These are phyloP conservation scores for Cirrhinus molitorella DNA, from an alignment of 2,797 vertebrate species.

Conservation along the genomic window DNA sequence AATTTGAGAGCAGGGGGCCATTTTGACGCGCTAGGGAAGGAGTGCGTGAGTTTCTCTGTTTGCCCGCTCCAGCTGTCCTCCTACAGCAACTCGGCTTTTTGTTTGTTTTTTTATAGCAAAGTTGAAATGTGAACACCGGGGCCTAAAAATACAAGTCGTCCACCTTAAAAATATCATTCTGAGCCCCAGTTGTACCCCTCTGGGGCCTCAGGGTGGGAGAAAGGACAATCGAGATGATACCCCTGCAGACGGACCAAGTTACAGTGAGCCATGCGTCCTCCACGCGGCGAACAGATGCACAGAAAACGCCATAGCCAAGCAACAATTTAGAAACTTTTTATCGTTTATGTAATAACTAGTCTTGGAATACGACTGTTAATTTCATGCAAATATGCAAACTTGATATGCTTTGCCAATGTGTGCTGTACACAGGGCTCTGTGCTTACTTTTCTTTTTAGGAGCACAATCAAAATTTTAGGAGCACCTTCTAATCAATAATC, in stretches of 20 bases:
- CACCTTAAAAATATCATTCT: slow-evolving; percentile 54
- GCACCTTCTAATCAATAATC: too few relatives aligned
- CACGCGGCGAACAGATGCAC: neutral
- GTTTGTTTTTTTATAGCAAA: slow-evolving; percentile 58
- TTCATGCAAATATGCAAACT: too few relatives aligned
- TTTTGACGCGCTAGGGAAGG: neutral
- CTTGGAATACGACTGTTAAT: too few relatives aligned
- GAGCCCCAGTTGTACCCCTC: slow-evolving; percentile 21
- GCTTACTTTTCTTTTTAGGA: too few relatives aligned
- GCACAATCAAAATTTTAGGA: too few relatives aligned
- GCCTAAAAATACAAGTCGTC: slow-evolving; percentile 59
- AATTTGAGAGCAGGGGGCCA: slow-evolving; percentile 20
- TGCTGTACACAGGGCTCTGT: too few relatives aligned
- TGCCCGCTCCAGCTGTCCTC: slow-evolving; percentile 52
- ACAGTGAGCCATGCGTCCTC: slow-evolving; percentile 41
- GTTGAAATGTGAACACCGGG: slow-evolving; percentile 43
- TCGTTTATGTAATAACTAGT: too few relatives aligned
- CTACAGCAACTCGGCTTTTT: slow-evolving; percentile 51
- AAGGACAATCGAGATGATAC: slow-evolving; percentile 53
- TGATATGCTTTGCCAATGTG: too few relatives aligned
- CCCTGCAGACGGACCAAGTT: slow-evolving; percentile 13
- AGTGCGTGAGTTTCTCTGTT: neutral
- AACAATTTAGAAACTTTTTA: neutral
- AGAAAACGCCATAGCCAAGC: neutral
- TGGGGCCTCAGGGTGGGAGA: neutral